Conservation (phyloP, 2,888 invertebrate species). For the Pogonocherus hispidulus region DNA sequence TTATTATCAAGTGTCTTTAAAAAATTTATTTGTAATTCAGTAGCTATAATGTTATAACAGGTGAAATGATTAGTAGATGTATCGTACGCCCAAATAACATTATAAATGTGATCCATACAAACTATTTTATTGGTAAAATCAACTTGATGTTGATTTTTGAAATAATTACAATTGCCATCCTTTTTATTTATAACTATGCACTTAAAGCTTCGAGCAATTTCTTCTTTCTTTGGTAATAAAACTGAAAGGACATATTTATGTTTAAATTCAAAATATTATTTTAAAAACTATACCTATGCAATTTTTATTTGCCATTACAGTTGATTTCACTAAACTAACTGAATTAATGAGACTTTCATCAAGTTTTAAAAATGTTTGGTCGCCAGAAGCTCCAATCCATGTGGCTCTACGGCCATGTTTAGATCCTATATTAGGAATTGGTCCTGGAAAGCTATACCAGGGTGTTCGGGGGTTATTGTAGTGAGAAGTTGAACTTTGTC, state of each 20-base stretch:
- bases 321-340: slow-evolving; percentile 87
- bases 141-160: slow-evolving; percentile 85
- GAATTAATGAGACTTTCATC: slow-evolving; percentile 95
- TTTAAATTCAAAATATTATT: background rate
- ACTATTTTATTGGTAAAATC: slow-evolving; percentile 85
- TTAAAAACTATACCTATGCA: slow-evolving; percentile 76
- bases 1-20: slow-evolving; percentile 60
- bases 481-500: slow-evolving; percentile 62
- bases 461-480: slow-evolving; percentile 69
- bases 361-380: slow-evolving; percentile 93
- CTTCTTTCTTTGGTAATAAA: slow-evolving; percentile 84
- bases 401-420: slow-evolving; percentile 89
- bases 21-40: slow-evolving; percentile 73
- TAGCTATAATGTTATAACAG: slow-evolving; percentile 88
- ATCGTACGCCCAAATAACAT: slow-evolving; percentile 93
- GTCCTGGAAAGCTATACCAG: slow-evolving; percentile 82
- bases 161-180: slow-evolving; percentile 90
- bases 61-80: slow-evolving; percentile 76
- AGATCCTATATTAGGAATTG: slow-evolving; percentile 86
- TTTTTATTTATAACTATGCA: slow-evolving; percentile 90
- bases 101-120: slow-evolving; percentile 92
- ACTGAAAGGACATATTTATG: slow-evolving; percentile 71
- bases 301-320: slow-evolving; percentile 88
- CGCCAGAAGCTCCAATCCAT: slow-evolving; percentile 96
- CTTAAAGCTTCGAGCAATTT: slow-evolving; percentile 82